These are phyloP conservation scores for Hestina assimilis DNA, from an alignment of 1,140 invertebrate species.

Conservation along the genomic window DNA sequence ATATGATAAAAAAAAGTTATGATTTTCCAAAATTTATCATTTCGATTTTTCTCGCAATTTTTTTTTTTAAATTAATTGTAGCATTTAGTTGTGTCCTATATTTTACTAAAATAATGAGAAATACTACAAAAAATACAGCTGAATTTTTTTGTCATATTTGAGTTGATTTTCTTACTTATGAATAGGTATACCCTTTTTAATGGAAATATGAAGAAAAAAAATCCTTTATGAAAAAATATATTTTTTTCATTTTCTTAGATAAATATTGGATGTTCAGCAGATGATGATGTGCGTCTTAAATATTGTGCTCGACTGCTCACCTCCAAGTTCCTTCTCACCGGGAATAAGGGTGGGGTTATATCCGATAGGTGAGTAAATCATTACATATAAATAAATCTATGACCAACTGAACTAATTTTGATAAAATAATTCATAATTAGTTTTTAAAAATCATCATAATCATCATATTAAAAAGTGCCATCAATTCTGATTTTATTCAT, in stretches of 20 bases:
- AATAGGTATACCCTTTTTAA: no score
- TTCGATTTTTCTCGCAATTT: no score
- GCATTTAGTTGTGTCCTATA: no score
- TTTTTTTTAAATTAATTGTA: no score
- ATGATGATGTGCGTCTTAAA: constrained; percentile 83
- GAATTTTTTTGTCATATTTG: no score
- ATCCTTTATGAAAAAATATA: neutral
- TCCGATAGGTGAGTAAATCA: constrained; percentile 60
- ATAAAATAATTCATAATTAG: no score
- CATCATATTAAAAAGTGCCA: no score
- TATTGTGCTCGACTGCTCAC: constrained; percentile 87
- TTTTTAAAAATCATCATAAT: no score
- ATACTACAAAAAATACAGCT: no score
- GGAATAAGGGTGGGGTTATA: constrained; percentile 80
- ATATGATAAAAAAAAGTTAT: no score
- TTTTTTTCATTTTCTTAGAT: constrained; percentile 54
- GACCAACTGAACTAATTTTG: neutral
- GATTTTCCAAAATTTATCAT: no score
- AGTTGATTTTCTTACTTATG: no score
- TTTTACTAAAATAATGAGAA: neutral
- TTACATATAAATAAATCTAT: neutral
- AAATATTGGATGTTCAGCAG: constrained; percentile 83
- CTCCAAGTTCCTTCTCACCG: constrained; percentile 87
- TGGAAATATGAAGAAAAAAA: neutral
- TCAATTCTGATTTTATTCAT: neutral